A percentile compares a stretch with the other conserved stretches of the same genome.
These are phyloP conservation scores for Epinephelus lanceolatus DNA, from an alignment of 2,113 vertebrate genomes.

Conservation along the genomic window DNA sequence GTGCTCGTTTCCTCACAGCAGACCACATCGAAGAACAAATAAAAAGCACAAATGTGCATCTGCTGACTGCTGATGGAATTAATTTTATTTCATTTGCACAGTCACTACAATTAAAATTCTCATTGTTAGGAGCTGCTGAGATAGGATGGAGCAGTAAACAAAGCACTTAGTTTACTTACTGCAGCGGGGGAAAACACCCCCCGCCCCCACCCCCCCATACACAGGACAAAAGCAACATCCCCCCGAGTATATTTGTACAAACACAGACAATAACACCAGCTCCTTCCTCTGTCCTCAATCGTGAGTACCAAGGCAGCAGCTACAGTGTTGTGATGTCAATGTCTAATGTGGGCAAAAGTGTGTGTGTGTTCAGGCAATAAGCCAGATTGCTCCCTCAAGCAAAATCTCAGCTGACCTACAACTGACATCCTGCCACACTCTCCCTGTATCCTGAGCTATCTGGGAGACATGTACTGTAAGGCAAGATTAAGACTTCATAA, in stretches of 20 bases:
- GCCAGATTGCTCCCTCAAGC: conserved; percentile 61
- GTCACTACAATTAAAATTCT: conserved; percentile 50
- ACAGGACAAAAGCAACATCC: conserved; percentile 40
- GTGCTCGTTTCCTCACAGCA: conserved; percentile 2
- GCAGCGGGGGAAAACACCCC: conserved; percentile 34
- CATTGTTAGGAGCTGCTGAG: conserved; percentile 33
- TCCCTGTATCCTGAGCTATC: conserved; percentile 13
- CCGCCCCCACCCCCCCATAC: background rate
- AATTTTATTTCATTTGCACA: conserved; percentile 35
- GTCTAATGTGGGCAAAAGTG: conserved; percentile 29
- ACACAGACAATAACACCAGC: conserved; percentile 47
- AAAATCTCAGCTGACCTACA: conserved; percentile 60
- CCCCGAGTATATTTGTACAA: conserved; percentile 60
- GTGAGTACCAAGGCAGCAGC: conserved; percentile 36
- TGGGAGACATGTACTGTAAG: conserved; percentile 17
- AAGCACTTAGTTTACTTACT: conserved; percentile 48
- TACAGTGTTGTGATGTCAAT: conserved; percentile 33
- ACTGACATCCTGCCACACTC: conserved; percentile 53
- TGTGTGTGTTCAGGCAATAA: conserved; percentile 26
- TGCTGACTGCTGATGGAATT: conserved; percentile 12
- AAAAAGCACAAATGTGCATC: conserved; percentile 22
- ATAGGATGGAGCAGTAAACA: conserved; percentile 38
- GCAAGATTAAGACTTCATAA: conserved; percentile 52
- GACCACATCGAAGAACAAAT: background rate
- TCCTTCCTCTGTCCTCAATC: conserved; percentile 20